Percentiles rank a stretch among this genome's conserved stretches.
phyloP scores from a whole-genome alignment of 2,113 vertebrate species.

The Nanger granti region DNA sequence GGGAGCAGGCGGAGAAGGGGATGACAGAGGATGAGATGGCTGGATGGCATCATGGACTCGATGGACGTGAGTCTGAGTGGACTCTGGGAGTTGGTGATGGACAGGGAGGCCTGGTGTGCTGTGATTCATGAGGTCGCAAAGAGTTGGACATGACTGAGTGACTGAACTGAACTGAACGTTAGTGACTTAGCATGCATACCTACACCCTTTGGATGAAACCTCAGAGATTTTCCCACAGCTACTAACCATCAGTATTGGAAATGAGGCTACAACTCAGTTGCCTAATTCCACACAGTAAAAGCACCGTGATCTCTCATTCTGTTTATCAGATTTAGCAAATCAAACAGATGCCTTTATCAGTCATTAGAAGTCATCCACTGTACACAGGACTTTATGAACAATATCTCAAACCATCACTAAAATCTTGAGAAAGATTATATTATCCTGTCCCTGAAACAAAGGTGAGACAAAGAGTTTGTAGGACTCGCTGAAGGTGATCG shows the following conservation, averaged over 20 bases:
- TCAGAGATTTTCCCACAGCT: neutral
- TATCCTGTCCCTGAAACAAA: neutral
- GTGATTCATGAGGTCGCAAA: no score
- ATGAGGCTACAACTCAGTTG: neutral
- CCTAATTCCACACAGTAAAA: neutral
- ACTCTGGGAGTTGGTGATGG: no score
- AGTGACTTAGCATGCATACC: neutral
- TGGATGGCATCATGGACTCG: no score
- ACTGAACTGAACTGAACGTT: neutral
- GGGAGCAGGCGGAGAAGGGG: no score
- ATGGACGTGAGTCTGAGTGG: no score
- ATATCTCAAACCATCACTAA: neutral
- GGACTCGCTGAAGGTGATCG: neutral
- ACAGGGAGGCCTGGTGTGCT: no score
- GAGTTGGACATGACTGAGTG: neutral
- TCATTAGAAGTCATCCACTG: neutral
- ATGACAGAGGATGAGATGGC: no score
- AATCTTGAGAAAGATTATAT: neutral
- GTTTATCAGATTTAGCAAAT: neutral
- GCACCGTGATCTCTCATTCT: fast-evolving
- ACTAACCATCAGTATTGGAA: neutral
- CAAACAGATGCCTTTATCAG: neutral
- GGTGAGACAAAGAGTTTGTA: neutral
- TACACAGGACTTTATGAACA: neutral
- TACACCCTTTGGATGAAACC: neutral